Evolutionary conservation across 2,888 invertebrate species (phyloP), one percentile per base, ranked within the genome.

Genomic region (Cheilosia impressa): DNA sequence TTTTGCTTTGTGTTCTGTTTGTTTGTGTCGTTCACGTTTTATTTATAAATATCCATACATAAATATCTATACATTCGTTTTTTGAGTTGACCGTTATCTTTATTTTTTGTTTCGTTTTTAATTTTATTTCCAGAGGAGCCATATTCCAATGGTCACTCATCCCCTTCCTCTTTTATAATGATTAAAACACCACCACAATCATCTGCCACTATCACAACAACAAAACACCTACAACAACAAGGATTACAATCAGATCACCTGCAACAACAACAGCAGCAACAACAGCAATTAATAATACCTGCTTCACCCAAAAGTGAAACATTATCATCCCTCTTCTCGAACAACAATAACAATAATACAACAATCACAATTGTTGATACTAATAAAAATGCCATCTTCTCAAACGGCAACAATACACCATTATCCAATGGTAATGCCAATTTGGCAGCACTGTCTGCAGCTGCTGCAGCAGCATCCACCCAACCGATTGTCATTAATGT

Each of bases 121-220:
- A 79, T 87, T 88, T 82, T 58, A 78, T 85, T 88, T 89, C 75
- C 89, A 91, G 91, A 91, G 90, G 91, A 91, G 89, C 89, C 89
- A 89, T 90, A 89, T 89, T 89, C 90, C 88, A 91, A 90, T 88
- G 89, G 88, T 72, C 87, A 88, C 83, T 87, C 83, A 76, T 77
- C 83, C 78, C 72, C 88, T 65, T 87, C 88, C 73, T 88, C 88
- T 84, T 89, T 87, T 76, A 55, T 82, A 76, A 83, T 89, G 88
- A 87, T 88, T 52, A 89, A 88, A 85, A 88, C 83, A 73, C 82
- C 83, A 73, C 82, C 87, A 83, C 71, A 71, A 80, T 62, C 82
- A 79, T 80, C 87, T 68, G 76, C 85, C 53, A 69, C 87, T 63
- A 66, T 43, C 57, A 60, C 76, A 69, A 69, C 83, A 75, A 77